Evolutionary conservation across 1,140 invertebrate genomes (phyloP).

Genomic region (Hetaerina americana): DNA sequence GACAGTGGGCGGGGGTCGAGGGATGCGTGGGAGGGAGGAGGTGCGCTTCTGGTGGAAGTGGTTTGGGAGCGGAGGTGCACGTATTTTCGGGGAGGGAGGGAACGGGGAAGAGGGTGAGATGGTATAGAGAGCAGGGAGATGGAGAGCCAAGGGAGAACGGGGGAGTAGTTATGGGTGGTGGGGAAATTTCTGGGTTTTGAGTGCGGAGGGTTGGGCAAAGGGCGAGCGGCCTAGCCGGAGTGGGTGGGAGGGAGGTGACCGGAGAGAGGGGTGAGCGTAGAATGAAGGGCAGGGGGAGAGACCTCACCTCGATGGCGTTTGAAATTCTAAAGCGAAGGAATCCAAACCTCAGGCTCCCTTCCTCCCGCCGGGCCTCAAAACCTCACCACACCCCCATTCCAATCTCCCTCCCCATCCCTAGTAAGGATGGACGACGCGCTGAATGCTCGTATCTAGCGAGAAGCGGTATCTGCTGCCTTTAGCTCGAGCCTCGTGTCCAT

Average conservation of each 20-base stretch:
- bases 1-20: background rate
- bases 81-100: background rate
- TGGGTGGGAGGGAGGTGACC: background rate
- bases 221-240: background rate
- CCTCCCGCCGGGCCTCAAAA: too few relatives aligned
- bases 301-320: background rate
- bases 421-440: too few relatives aligned
- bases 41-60: too few relatives aligned
- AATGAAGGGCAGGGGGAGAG: background rate
- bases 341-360: background rate
- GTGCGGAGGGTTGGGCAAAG: background rate
- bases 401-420: background rate
- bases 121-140: background rate
- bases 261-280: background rate
- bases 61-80: background rate
- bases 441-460: too few relatives aligned
- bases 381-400: background rate
- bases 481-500: too few relatives aligned
- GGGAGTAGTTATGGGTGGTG: too few relatives aligned
- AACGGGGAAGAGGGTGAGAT: background rate
- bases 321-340: background rate
- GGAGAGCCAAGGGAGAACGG: too few relatives aligned
- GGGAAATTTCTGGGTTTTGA: background rate
- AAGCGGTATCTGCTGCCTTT: too few relatives aligned
- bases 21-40: background rate